Conservation (phyloP, 1,140 invertebrate species). For the Aphidius gifuensis region DNA sequence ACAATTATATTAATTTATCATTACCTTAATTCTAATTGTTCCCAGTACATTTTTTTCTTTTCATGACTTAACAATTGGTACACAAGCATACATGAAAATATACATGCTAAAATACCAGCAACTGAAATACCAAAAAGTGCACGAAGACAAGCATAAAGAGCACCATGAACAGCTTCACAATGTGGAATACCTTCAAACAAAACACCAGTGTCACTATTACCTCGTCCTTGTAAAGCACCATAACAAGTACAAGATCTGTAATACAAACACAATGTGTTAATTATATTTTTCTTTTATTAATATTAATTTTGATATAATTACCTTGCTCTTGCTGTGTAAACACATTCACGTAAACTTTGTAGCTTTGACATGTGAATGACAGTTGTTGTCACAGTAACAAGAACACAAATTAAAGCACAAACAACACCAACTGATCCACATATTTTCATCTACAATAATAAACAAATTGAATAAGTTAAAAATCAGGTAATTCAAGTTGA, state of each 20-base stretch:
- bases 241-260: conserved; percentile 52
- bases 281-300: conserved; percentile 1
- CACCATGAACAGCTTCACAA: conserved; percentile 84
- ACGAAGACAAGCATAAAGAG: conserved; percentile 78
- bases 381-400: conserved; percentile 87
- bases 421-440: conserved; percentile 80
- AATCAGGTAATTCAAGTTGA: no score
- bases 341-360: conserved; percentile 81
- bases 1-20: not conserved
- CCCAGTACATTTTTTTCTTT: conserved; percentile 92
- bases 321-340: conserved; percentile 65
- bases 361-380: conserved; percentile 91
- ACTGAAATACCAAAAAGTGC: conserved; percentile 87
- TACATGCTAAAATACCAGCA: conserved; percentile 82
- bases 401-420: conserved; percentile 78
- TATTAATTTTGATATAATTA: conserved; percentile 29
- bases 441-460: conserved; percentile 71
- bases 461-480: not conserved
- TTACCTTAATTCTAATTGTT: conserved; percentile 74
- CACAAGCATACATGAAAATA: conserved; percentile 87
- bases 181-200: conserved; percentile 80
- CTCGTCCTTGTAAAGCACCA: conserved; percentile 37
- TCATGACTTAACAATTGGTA: conserved; percentile 87
- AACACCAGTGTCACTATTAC: conserved; percentile 46
- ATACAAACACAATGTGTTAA: conserved; percentile 12